A percentile compares a stretch with the other conserved stretches of the same genome.
Evolutionary conservation across 1,140 invertebrate genomes (phyloP).

Genomic region (Lordiphosa collinella): DNA sequence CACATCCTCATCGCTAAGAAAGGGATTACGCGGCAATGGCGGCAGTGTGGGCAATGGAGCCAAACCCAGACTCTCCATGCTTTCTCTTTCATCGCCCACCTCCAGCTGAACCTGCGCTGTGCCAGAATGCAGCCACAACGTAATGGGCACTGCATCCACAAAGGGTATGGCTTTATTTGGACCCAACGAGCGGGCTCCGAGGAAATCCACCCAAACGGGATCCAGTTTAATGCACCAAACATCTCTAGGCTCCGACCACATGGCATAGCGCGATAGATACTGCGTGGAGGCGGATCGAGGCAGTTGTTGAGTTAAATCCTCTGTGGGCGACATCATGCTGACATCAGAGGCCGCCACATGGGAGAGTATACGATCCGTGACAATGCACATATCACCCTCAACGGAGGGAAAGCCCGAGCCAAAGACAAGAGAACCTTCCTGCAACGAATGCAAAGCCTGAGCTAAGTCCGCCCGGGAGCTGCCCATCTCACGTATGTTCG

Average conservation of each 20-base stretch:
- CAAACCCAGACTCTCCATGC: slow-evolving; percentile 59
- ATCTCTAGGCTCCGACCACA: slow-evolving; percentile 91
- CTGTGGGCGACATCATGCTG: slow-evolving; percentile 48
- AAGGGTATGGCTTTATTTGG: slow-evolving; percentile 89
- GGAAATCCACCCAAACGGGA: slow-evolving; percentile 95
- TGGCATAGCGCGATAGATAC: slow-evolving; percentile 82
- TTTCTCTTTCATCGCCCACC: slow-evolving; percentile 30
- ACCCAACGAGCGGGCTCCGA: slow-evolving; percentile 87
- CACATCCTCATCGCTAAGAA: slow-evolving; percentile 70
- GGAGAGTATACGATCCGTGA: slow-evolving; percentile 88
- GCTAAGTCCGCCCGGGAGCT: slow-evolving; percentile 87
- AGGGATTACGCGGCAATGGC: slow-evolving; percentile 69
- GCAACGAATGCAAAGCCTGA: slow-evolving; percentile 86
- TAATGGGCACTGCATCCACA: slow-evolving; percentile 93
- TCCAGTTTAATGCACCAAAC: slow-evolving; percentile 94
- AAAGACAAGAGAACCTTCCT: slow-evolving; percentile 87
- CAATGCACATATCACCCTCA: slow-evolving; percentile 83
- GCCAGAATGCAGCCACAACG: slow-evolving; percentile 85
- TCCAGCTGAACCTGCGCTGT: slow-evolving; percentile 50
- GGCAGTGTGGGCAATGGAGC: slow-evolving; percentile 45
- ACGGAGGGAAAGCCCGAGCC: slow-evolving; percentile 86
- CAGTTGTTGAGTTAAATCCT: slow-evolving; percentile 33
- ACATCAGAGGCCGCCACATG: slow-evolving; percentile 82
- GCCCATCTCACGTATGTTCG: slow-evolving; percentile 88
- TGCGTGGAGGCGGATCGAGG: slow-evolving; percentile 63